Evolutionary conservation across 2,888 invertebrate species (phyloP), one percentile per base, ranked within the genome.

Genomic region (Onchidella celtica): DNA sequence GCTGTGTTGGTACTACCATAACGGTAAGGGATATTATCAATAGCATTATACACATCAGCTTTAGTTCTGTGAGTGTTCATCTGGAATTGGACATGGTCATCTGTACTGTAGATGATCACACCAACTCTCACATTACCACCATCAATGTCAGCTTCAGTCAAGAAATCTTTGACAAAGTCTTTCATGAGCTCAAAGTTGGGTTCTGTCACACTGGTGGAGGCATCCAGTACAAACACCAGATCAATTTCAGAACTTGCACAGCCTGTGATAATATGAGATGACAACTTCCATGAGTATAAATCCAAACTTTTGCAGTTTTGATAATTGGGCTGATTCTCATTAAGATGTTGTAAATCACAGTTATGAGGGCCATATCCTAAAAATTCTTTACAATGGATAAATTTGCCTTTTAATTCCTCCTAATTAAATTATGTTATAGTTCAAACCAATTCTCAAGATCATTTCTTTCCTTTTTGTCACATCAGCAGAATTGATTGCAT

Each of bases 201-300:
- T 76, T 88, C 85, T 59, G 89, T 90, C 14, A 92, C 92, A 86
- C 91, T 91, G n/a, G 92, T 92, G 3, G 92, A 92, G 1, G 90
- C 86, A 78, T 92, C 92, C 29, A 92, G 85, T n/a, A 91, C 88
- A 74, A 92, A 89, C 1, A 91, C 89, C 17, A 92, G 85, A 78
- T 92, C 92, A 1, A 90, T 88, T 24, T 84, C 84, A 9, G 87
- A 85, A 17, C 85, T 80, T 17, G 86, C 87, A 82, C 47, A 47
- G 47, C 47, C 47, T 47, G 47, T 11, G 17, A 47, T 47, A 11
- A 6, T 17, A 47, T 11, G 17, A 47, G 47, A 47, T 47, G 6
- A 47, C 47, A 47, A 47, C 47, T 47, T 11, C 47, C n/a, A n/a
- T n/a, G n/a, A n/a, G n/a, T n/a, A n/a, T n/a, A n/a, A n/a, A n/a